A percentile compares a stretch with the other conserved stretches of the same genome.
These are phyloP conservation scores for Arnoldichthys spilopterus DNA, from an alignment of 2,797 vertebrate species.

Conservation along the genomic window DNA sequence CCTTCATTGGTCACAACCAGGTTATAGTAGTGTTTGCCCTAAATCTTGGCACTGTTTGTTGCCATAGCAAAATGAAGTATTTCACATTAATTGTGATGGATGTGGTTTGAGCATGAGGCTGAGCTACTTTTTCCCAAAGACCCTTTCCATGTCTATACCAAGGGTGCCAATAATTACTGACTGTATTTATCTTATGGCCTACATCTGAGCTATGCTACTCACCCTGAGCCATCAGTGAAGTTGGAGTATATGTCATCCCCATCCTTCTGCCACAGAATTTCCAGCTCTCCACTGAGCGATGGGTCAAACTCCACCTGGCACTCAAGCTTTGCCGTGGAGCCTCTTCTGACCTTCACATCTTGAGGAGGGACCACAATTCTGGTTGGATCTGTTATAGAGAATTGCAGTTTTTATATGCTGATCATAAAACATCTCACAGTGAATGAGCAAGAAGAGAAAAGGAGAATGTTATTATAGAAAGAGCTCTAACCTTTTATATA, in stretches of 20 bases:
- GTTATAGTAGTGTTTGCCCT: too few species aligned
- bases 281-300: conserved; percentile 75
- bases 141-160: too few species aligned
- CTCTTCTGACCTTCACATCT: conserved; percentile 77
- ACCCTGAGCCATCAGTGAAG: conserved; percentile 80
- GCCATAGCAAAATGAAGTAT: too few species aligned
- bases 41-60: too few species aligned
- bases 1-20: too few species aligned
- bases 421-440: not conserved
- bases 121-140: too few species aligned
- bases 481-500: conserved; percentile 83
- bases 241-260: conserved; percentile 75
- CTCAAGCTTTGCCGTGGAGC: conserved; percentile 76
- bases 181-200: not conserved
- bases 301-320: conserved; percentile 83
- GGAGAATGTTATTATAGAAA: conserved; percentile 10
- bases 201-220: conserved; percentile 23
- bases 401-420: not conserved
- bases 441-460: not conserved
- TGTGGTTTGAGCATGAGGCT: too few species aligned
- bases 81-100: too few species aligned
- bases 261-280: conserved; percentile 74
- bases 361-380: conserved; percentile 79
- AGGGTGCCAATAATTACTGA: not conserved
- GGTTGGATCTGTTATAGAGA: conserved; percentile 81